A percentile compares a stretch with the other conserved stretches of the same genome.
phyloP scores from a whole-genome alignment of 2,113 vertebrate species.

The Lagopus muta region DNA sequence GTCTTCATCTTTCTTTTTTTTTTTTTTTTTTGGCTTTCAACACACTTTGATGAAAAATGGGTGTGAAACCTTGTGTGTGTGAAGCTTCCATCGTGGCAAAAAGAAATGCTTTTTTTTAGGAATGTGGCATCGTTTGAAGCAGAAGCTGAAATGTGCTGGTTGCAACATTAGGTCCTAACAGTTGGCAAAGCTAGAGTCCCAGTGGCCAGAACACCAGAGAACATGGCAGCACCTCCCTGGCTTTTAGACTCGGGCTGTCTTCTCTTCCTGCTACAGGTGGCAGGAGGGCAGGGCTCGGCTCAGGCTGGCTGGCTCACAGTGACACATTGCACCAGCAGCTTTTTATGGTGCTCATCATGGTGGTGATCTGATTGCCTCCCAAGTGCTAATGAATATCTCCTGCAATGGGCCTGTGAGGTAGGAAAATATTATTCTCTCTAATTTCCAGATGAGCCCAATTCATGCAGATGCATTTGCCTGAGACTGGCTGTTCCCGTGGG shows the following conservation, averaged over 20 bases:
- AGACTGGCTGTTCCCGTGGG: accelerated
- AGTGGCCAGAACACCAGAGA: slow-evolving; percentile 42
- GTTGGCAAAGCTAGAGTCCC: slow-evolving; percentile 48
- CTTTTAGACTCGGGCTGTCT: slow-evolving; percentile 32
- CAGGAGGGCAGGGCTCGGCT: background rate
- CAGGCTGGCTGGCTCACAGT: background rate
- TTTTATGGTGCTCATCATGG: slow-evolving; percentile 3
- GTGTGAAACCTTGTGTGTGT: slow-evolving; percentile 49
- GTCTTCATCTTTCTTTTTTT: background rate
- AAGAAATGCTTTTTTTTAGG: slow-evolving; percentile 52
- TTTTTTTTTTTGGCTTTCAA: slow-evolving; percentile 6
- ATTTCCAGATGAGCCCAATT: slow-evolving; percentile 18
- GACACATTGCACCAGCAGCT: background rate
- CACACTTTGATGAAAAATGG: slow-evolving; percentile 38
- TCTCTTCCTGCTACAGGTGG: background rate
- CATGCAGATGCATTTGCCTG: background rate
- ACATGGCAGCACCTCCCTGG: slow-evolving; percentile 59
- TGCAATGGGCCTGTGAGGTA: background rate
- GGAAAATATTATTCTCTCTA: slow-evolving; percentile 31
- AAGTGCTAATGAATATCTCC: background rate
- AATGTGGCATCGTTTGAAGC: slow-evolving; percentile 32
- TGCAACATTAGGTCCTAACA: slow-evolving; percentile 69
- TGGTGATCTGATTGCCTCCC: slow-evolving; percentile 16
- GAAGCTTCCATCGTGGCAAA: slow-evolving; percentile 33
- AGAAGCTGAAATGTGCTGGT: slow-evolving; percentile 56